Evolutionary conservation across 2,797 vertebrate genomes (phyloP).

Genomic region (Catharus ustulatus): DNA sequence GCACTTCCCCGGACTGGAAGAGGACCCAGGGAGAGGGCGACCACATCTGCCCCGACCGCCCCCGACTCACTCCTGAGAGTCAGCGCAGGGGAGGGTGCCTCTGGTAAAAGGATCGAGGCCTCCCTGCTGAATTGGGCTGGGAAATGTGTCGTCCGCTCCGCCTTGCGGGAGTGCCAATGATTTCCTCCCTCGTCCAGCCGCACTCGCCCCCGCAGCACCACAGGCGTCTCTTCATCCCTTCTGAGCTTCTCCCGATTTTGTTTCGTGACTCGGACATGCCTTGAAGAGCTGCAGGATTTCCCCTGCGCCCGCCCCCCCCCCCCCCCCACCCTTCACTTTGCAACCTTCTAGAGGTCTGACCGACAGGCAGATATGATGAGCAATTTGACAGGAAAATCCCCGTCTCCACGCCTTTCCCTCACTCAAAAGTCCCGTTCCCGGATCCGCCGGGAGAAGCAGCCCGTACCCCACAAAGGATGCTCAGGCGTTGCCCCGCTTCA

Average conservation of each 20-base stretch:
- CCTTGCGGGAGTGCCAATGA: neutral
- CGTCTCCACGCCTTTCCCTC: neutral
- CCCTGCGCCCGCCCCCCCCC: neutral
- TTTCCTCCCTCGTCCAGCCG: neutral
- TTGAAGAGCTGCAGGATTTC: neutral
- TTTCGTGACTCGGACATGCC: neutral
- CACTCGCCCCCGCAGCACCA: neutral
- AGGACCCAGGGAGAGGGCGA: accelerated
- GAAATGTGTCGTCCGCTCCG: neutral
- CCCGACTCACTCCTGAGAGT: neutral
- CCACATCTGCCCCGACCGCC: neutral
- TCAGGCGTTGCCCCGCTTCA: neutral
- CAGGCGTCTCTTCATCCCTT: neutral
- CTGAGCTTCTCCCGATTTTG: neutral
- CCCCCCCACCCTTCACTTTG: neutral
- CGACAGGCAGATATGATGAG: neutral
- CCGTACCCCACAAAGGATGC: neutral
- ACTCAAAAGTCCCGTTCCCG: neutral
- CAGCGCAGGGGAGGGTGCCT: neutral
- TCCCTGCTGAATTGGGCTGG: neutral
- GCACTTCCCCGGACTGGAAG: neutral
- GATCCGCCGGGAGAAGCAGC: neutral
- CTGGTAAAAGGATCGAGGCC: neutral
- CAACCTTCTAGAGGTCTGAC: neutral
- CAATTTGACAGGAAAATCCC: neutral